Conservation (phyloP, 2,113 vertebrate species). For the Rhodinocichla rosea region DNA sequence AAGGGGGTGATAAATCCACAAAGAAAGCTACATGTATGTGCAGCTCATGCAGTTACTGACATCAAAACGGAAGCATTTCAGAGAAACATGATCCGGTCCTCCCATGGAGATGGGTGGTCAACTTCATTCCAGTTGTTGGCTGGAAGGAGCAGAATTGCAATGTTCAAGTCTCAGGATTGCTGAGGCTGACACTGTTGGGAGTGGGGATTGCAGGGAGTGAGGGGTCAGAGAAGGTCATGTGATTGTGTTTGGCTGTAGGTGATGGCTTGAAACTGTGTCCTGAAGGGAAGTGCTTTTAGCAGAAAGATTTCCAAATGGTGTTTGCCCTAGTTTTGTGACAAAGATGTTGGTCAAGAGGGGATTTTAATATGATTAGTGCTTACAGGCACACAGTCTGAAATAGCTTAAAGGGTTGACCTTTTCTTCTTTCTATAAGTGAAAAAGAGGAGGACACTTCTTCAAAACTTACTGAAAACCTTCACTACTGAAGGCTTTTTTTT, state of each 20-base stretch:
- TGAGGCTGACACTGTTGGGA: not conserved
- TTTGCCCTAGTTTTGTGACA: not conserved
- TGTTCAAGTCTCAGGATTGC: not conserved
- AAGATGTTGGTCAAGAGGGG: not conserved
- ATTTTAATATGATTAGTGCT: not conserved
- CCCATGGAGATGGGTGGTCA: not conserved
- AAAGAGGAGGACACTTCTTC: not conserved
- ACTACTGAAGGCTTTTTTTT: not conserved
- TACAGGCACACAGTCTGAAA: not conserved
- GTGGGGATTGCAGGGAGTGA: fast-evolving
- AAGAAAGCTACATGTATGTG: not conserved
- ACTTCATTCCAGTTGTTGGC: not conserved
- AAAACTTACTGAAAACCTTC: not conserved
- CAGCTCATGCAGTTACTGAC: not conserved
- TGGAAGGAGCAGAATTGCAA: not conserved
- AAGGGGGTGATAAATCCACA: not conserved
- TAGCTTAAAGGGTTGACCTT: not conserved
- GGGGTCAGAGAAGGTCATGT: not conserved
- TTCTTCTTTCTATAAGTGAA: not conserved
- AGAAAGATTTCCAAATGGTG: not conserved
- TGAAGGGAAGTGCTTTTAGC: not conserved
- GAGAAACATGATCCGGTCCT: fast-evolving
- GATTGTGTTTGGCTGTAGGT: not conserved
- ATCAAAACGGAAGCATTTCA: not conserved
- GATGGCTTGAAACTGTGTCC: not conserved